Percentiles rank a stretch among this genome's conserved stretches.
phyloP scores from a whole-genome alignment of 2,888 invertebrate species.

The Archips xylosteana region DNA sequence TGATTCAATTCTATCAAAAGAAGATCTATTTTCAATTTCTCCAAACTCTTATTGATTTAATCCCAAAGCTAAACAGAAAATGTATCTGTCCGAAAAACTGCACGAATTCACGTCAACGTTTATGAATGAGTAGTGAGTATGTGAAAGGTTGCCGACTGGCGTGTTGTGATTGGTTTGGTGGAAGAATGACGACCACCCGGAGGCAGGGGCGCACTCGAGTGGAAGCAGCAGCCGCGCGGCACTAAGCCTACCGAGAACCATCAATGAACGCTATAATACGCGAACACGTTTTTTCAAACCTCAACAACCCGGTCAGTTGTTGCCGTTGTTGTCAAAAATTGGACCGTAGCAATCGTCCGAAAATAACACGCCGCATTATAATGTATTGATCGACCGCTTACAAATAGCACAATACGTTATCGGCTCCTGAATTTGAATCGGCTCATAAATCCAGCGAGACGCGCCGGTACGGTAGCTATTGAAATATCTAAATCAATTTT shows the following conservation, averaged over 20 bases:
- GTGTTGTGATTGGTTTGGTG: conserved; percentile 69
- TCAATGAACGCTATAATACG: conserved; percentile 66
- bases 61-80: conserved; percentile 19
- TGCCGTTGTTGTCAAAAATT: conserved; percentile 55
- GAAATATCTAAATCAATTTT: conserved; percentile 36
- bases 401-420: conserved; percentile 46
- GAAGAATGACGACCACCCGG: conserved; percentile 77
- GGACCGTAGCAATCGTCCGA: conserved; percentile 71
- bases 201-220: conserved; percentile 69
- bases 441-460: conserved; percentile 58
- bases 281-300: conserved; percentile 51
- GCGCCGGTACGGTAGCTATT: conserved; percentile 46
- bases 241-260: conserved; percentile 61
- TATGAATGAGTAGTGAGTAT: conserved; percentile 41
- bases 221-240: conserved; percentile 59
- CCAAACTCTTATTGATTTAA: conserved; percentile 17
- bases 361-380: conserved; percentile 61
- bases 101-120: conserved; percentile 26
- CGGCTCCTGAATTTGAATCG: conserved; percentile 53
- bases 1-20: not conserved
- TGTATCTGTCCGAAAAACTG: conserved; percentile 10
- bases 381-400: conserved; percentile 60
- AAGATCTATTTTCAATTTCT: not conserved
- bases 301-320: conserved; percentile 49
- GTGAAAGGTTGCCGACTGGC: conserved; percentile 49